phyloP scores from a whole-genome alignment of 2,888 invertebrate genomes.

The Spodoptera exigua region DNA sequence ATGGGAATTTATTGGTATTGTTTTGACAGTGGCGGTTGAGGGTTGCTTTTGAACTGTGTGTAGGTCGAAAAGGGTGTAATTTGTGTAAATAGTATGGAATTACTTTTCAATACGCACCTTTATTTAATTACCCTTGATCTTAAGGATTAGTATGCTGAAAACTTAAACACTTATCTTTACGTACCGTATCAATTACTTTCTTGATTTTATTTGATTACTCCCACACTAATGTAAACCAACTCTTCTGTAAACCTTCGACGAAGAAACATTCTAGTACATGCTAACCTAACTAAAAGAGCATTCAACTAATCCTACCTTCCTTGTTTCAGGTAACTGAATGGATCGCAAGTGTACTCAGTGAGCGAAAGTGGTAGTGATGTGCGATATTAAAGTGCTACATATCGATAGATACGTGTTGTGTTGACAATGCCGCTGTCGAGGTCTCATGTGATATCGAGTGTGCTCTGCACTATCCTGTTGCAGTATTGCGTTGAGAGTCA shows the following conservation, averaged over 20 bases:
- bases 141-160: no score
- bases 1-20: neutral
- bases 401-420: slow-evolving; percentile 65
- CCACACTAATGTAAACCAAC: no score
- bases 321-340: slow-evolving; percentile 60
- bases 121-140: no score
- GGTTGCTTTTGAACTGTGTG: neutral
- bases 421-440: slow-evolving; percentile 67
- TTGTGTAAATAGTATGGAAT: no score
- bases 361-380: slow-evolving; percentile 67
- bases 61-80: neutral
- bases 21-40: neutral
- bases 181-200: no score
- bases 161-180: no score
- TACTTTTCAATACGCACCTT: no score
- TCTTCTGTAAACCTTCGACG: no score
- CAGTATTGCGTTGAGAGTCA: slow-evolving; percentile 77
- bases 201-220: no score
- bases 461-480: slow-evolving; percentile 72
- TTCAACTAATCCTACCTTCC: neutral
- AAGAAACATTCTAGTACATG: no score
- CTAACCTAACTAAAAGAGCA: no score
- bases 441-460: slow-evolving; percentile 68
- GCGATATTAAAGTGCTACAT: slow-evolving; percentile 55
- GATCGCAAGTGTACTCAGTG: slow-evolving; percentile 32